phyloP scores from a whole-genome alignment of 2,888 invertebrate species.

The Zelleria hepariella region DNA sequence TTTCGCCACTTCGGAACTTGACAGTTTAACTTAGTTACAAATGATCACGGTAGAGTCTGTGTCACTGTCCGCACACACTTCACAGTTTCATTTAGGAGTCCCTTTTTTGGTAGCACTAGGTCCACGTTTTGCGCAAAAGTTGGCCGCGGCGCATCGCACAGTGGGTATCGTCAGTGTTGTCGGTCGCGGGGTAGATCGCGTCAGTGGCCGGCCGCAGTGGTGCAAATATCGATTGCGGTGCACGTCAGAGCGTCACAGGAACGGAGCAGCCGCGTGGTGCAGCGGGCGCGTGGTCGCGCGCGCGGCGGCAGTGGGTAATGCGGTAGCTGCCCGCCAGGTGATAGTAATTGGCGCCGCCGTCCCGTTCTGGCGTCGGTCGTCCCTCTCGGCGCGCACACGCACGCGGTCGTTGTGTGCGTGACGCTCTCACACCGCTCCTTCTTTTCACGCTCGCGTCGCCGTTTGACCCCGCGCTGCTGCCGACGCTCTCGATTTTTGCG shows the following conservation, averaged over 20 bases:
- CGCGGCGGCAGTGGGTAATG: slow-evolving; percentile 73
- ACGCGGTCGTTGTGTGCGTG: slow-evolving; percentile 50
- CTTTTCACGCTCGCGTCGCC: slow-evolving; percentile 71
- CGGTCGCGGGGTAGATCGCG: slow-evolving; percentile 29
- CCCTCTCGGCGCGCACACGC: slow-evolving; percentile 67
- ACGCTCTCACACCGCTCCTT: slow-evolving; percentile 62
- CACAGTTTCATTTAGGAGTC: slow-evolving; percentile 56
- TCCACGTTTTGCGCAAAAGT: slow-evolving; percentile 24
- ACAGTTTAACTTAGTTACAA: slow-evolving; percentile 29
- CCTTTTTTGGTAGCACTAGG: slow-evolving; percentile 26
- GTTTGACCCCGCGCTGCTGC: slow-evolving; percentile 68
- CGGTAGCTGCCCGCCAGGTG: slow-evolving; percentile 76
- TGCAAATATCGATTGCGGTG: slow-evolving; percentile 48
- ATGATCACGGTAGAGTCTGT: slow-evolving; percentile 42
- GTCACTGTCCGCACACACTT: slow-evolving; percentile 65
- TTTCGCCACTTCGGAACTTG: slow-evolving; percentile 41
- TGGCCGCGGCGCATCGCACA: slow-evolving; percentile 23
- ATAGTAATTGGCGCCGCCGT: slow-evolving; percentile 75
- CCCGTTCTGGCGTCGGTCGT: slow-evolving; percentile 64
- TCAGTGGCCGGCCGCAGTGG: background rate
- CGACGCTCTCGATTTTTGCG: slow-evolving; percentile 76
- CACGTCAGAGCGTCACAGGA: slow-evolving; percentile 42
- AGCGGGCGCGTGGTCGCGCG: slow-evolving; percentile 73
- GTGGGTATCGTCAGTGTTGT: background rate
- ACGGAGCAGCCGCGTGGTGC: slow-evolving; percentile 60